Conservation (phyloP, 2,888 invertebrate species). For the Odontomyia ornata region DNA sequence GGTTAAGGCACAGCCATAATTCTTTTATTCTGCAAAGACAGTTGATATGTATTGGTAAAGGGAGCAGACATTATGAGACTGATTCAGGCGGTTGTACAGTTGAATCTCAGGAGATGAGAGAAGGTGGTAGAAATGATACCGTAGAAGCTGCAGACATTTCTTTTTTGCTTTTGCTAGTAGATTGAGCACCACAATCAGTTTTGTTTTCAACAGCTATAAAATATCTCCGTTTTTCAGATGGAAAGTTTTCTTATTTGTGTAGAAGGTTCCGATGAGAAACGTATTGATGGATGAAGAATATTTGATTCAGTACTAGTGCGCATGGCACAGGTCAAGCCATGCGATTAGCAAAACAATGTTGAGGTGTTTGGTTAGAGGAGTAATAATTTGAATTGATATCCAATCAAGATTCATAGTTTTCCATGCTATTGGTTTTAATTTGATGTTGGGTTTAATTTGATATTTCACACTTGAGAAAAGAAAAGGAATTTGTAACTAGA, state of each 20-base stretch:
- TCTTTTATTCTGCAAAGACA: neutral
- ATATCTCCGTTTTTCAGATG: neutral
- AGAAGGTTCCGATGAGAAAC: neutral
- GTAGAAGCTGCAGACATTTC: neutral
- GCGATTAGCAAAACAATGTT: neutral
- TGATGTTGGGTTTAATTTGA: neutral
- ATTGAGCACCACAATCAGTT: too few relatives aligned
- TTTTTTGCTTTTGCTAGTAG: neutral
- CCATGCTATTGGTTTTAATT: neutral
- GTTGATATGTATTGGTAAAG: neutral
- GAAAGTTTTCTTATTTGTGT: neutral
- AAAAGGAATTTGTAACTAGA: too few relatives aligned
- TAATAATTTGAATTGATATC: neutral
- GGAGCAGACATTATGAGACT: neutral
- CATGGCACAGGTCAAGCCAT: slow-evolving; percentile 7
- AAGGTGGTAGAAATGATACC: too few relatives aligned
- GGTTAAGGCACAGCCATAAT: slow-evolving; percentile 26
- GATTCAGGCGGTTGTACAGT: neutral
- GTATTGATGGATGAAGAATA: slow-evolving; percentile 12
- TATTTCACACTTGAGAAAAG: neutral
- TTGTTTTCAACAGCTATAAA: neutral
- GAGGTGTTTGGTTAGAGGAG: neutral
- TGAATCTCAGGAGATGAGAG: too few relatives aligned
- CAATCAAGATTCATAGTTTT: slow-evolving; percentile 11
- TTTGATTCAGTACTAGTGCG: neutral